A percentile compares a stretch with the other conserved stretches of the same genome.
Evolutionary conservation across 2,113 vertebrate genomes (phyloP).

Genomic region (Sorex araneus): DNA sequence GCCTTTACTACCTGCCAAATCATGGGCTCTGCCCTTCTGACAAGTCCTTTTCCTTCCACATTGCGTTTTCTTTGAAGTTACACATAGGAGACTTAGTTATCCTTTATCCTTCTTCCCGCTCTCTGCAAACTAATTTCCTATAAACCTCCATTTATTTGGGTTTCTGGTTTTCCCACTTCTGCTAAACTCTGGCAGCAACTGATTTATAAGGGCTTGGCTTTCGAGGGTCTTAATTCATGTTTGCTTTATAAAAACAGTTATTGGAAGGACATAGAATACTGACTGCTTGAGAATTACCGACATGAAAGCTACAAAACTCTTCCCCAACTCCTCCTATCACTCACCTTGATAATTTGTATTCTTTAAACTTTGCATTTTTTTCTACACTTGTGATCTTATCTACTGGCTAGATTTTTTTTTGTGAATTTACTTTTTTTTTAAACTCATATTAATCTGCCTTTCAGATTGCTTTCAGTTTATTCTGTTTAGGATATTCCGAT

Average conservation of each 20-base stretch:
- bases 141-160: background rate
- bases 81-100: background rate
- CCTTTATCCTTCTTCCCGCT: background rate
- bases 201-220: background rate
- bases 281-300: conserved; percentile 23
- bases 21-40: background rate
- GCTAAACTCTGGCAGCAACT: background rate
- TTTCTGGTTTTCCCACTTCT: background rate
- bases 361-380: conserved; percentile 3
- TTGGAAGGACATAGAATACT: background rate
- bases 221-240: background rate
- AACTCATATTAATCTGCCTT: conserved; percentile 49
- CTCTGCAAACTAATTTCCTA: background rate
- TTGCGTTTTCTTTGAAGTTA: conserved; percentile 43
- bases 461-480: conserved; percentile 6
- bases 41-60: background rate
- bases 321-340: no score
- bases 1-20: background rate
- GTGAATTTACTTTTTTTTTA: conserved; percentile 56
- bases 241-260: background rate
- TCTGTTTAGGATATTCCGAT: conserved; percentile 52
- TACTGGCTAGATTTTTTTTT: background rate
- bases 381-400: conserved; percentile 49
- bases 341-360: background rate
- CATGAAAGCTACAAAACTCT: conserved; percentile 29